Base-by-base conservation (phyloP, 2,797 vertebrate genomes). In the Nyctalus aviator region DNA sequence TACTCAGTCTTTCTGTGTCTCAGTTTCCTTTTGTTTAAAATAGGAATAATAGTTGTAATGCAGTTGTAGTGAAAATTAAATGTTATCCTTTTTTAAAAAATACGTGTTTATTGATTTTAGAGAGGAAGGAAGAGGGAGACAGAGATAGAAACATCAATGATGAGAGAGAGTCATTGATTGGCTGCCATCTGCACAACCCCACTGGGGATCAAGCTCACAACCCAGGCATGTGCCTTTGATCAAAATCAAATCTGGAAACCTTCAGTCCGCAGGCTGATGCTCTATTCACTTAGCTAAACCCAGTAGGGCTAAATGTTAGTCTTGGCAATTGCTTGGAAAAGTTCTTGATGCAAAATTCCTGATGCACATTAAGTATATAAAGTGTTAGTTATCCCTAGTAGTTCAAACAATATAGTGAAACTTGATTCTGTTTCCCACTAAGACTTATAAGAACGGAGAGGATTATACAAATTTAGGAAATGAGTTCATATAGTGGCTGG, bases 331-430 rank as follows among this genome's bases (percentile, higher is more conserved):
- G n/a, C 25, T 82, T 89, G 50, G 82, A 72, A 86, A 57, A 37
- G 2, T 84, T 84, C 64, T 57, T 85, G 41, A 50, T 79, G 15
- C 21, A 59, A 27, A 55, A 23, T 35, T 59, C 57, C 57, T 85
- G 41, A 57, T 73, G 15, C 21, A 59, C n/a, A 55, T 30, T 35
- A 76, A 59, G 35, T 83, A 72, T 55, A 64, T 66, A 69, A 77
- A 83, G 7, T 84, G 30, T 87, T 78, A 83, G 32, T 27, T 83
- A 44, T 83, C 87, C 8, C 46, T 85, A 78, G 18, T 53, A 64
- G 85, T 93, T 91, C 32, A 84, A 37, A 20, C 35, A 78, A 37
- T 48, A 27, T 55, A 84, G 57, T 71, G 73, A n/a, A 71, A 88
- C 8, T 66, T 50, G 62, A 79, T 75, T 83, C n/a, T 90, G 37